These are phyloP conservation scores for Anthopleura xanthogrammica DNA, from an alignment of 92 coral and sea anemone genomes.

Conservation along the genomic window DNA sequence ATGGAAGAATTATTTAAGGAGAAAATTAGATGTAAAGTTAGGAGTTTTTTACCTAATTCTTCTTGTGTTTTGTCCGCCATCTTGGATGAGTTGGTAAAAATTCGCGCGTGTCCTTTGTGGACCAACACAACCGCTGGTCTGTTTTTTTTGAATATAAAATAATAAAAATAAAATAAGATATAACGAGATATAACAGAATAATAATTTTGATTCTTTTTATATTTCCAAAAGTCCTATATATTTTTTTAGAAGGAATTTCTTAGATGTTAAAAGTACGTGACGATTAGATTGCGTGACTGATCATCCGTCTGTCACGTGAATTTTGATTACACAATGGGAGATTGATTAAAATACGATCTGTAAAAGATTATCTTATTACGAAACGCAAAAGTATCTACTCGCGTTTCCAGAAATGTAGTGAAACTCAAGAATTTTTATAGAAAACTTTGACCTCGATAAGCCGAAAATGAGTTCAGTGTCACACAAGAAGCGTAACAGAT, in stretches of 20 bases:
- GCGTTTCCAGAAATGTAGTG: not conserved
- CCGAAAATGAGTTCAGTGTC: conserved; percentile 17
- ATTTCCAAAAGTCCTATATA: not conserved
- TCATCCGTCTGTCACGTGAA: not conserved
- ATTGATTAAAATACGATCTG: not conserved
- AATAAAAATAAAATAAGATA: not conserved
- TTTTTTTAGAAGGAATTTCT: not conserved
- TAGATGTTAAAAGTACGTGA: no score
- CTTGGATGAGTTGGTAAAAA: conserved; percentile 36
- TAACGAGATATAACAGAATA: not conserved
- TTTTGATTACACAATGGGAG: not conserved
- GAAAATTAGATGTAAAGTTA: not conserved
- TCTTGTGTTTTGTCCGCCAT: conserved; percentile 72
- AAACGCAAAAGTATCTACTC: not conserved
- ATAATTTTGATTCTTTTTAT: not conserved
- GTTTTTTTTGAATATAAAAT: not conserved
- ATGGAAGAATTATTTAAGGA: not conserved
- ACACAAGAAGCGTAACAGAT: conserved; percentile 7
- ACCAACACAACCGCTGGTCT: conserved; percentile 60
- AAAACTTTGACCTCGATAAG: not conserved
- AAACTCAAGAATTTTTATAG: not conserved
- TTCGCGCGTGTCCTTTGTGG: conserved; percentile 26
- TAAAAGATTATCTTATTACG: not conserved
- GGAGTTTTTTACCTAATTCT: conserved; percentile 55
- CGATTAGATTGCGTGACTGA: not conserved